Evolutionary conservation across 2,888 invertebrate species (phyloP), one percentile per base, ranked within the genome.

Genomic region (Panzeria rudis): DNA sequence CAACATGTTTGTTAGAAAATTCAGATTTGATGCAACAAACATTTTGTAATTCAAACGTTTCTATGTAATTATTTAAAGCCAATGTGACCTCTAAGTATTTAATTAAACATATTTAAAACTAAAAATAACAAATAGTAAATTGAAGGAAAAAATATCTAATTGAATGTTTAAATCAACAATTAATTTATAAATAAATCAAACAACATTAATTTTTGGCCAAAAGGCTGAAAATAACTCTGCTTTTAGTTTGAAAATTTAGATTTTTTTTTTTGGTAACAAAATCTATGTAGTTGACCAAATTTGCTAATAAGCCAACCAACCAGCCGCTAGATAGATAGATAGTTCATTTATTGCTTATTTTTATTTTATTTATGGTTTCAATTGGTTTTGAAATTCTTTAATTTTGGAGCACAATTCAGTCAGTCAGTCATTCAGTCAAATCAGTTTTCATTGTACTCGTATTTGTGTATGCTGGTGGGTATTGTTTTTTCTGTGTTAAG

Each of bases 1-100:
- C 17, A 47, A 52, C 5, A 11, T 23, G 9, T 11, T 52, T 23
- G 23, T 54, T 54, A 54, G 15, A 54, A 54, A 54, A 54, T 25
- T 15, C 0, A 54, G 25, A 54, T 54, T 25, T 54, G 15, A 54
- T 6, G 54, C 54, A 47, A 11, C 38, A 56, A 56, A 56, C 29
- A 47, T 47, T 47, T 66, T 66, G 44, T 7, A 66, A 66, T 66
- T 9, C 5, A 25, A 56, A 56, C 29, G n/a, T 29, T 56, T n/a
- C 29, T 50, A 13, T n/a, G 15, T 41, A 71, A n/a, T 25, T 54
- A 54, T 44, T 59, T 56, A 20, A 41, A 15, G 50, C 29, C 38
- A 77, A 61, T 78, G 78, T 78, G 78, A 78, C 78, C 78, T 78
- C 20, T 50, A 38, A 50, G 56, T 17, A 68, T 77, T 68, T 59